phyloP scores from a whole-genome alignment of 2,113 vertebrate species.

The Aleadryas rufinucha region DNA sequence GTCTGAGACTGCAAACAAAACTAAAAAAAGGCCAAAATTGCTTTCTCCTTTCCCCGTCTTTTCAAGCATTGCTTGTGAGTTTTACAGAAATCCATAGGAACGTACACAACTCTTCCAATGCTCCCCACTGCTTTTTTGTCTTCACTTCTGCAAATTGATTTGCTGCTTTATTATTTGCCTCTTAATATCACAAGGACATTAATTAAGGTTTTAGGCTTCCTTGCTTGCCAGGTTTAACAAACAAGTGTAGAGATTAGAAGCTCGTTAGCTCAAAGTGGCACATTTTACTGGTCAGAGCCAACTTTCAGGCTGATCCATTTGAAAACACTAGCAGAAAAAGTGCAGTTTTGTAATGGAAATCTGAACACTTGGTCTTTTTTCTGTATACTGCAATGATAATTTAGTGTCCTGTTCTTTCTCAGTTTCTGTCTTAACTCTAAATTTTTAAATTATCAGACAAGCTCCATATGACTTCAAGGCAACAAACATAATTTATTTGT shows the following conservation, averaged over 20 bases:
- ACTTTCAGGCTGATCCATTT: neutral
- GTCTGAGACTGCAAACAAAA: neutral
- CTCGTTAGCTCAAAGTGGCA: neutral
- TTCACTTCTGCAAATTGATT: neutral
- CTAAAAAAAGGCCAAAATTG: neutral
- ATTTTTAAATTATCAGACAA: neutral
- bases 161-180: slow-evolving; percentile 11
- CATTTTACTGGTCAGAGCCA: slow-evolving; percentile 1
- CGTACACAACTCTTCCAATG: neutral
- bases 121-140: neutral
- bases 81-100: neutral
- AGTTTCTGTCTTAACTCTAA: neutral
- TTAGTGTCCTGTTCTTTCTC: neutral
- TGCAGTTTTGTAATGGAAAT: neutral
- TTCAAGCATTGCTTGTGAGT: neutral
- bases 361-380: neutral
- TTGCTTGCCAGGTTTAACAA: neutral
- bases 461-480: neutral
- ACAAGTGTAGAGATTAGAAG: neutral
- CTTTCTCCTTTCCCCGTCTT: neutral
- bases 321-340: neutral
- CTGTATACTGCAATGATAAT: neutral
- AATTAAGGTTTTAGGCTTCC: slow-evolving; percentile 4
- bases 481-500: neutral
- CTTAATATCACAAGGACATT: neutral